Evolutionary conservation across 2,113 vertebrate species (phyloP).

Genomic region (Pterocles burchelli): DNA sequence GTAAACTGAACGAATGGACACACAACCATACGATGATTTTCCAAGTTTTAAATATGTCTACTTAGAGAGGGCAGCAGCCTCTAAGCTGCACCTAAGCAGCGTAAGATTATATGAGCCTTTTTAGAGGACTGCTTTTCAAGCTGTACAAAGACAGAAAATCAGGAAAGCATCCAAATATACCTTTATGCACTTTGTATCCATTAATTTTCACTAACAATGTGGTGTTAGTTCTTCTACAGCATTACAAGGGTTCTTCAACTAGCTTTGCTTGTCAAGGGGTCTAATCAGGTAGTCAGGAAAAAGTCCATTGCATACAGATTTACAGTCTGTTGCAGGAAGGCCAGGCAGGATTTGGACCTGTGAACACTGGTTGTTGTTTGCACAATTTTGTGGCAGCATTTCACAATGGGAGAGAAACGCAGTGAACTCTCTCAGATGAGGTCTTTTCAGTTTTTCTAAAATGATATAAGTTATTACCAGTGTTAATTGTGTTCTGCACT

Average conservation of each 20-base stretch:
- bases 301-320: background rate
- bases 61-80: background rate
- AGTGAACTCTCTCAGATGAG: background rate
- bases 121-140: background rate
- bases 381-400: background rate
- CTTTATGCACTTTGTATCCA: background rate
- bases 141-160: background rate
- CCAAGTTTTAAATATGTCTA: background rate
- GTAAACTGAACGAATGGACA: background rate
- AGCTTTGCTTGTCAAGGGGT: background rate
- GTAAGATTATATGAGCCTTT: background rate
- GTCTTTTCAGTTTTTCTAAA: background rate
- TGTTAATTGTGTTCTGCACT: background rate
- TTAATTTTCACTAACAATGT: background rate
- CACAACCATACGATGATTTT: background rate
- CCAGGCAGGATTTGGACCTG: background rate
- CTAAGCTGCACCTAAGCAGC: background rate
- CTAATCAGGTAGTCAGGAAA: background rate
- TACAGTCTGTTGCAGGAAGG: background rate
- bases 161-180: background rate
- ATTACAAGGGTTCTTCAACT: background rate
- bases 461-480: background rate
- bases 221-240: background rate
- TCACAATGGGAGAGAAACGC: background rate
- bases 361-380: background rate